Evolutionary conservation across 2,797 vertebrate genomes (phyloP).

Genomic region (Catamblyrhynchus diadema): DNA sequence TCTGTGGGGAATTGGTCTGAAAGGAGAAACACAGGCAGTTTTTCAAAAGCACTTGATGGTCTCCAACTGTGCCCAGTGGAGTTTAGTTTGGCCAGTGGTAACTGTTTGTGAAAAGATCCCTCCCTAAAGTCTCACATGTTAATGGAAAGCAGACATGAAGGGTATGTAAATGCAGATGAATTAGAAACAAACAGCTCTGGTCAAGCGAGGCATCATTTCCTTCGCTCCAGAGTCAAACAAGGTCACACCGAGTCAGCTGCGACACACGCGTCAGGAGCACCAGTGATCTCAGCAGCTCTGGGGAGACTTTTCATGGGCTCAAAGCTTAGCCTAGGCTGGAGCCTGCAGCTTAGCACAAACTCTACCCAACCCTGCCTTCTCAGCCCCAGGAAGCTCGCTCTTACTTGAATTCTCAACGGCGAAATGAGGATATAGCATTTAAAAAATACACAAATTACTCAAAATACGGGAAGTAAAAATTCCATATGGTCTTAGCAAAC

Average conservation of each 20-base stretch:
- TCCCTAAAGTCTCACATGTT: not conserved
- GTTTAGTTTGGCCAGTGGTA: conserved; percentile 39
- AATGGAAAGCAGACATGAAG: conserved; percentile 54
- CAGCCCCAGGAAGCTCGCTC: not conserved
- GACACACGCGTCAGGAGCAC: not conserved
- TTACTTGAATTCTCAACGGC: not conserved
- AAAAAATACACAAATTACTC: not conserved
- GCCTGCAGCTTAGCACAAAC: not conserved
- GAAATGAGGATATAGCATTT: not conserved
- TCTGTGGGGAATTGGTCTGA: not conserved
- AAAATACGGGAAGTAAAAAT: not conserved
- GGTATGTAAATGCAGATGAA: conserved; percentile 7
- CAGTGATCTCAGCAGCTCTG: conserved; percentile 56
- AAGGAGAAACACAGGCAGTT: not conserved
- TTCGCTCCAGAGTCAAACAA: conserved; percentile 21
- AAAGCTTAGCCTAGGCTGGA: conserved; percentile 18
- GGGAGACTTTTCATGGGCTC: conserved; percentile 24
- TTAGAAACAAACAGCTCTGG: conserved; percentile 44
- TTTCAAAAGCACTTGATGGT: conserved; percentile 18
- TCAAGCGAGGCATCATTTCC: conserved; percentile 19
- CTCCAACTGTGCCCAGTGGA: conserved; percentile 25
- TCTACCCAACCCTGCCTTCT: not conserved
- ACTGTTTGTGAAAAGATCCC: conserved; percentile 12
- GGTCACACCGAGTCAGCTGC: conserved; percentile 1
- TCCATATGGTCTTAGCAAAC: not conserved